phyloP scores from a whole-genome alignment of 2,113 vertebrate genomes.

The Hippopotamus amphibius region DNA sequence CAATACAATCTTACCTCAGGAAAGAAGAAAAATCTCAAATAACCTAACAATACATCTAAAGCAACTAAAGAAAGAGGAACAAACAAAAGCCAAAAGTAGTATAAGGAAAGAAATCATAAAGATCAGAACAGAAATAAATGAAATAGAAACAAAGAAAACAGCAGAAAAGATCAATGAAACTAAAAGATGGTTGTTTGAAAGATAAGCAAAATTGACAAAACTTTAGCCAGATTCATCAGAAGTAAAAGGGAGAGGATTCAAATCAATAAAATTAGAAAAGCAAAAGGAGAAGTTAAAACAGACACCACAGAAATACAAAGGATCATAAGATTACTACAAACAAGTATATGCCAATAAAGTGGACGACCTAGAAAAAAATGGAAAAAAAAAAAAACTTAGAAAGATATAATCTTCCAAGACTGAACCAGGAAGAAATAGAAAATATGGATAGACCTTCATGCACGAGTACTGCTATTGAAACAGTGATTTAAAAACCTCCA shows the following conservation, averaged over 20 bases:
- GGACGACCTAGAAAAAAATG: background rate
- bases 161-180: background rate
- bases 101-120: background rate
- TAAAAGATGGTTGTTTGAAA: background rate
- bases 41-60: background rate
- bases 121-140: background rate
- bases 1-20: too few relatives aligned
- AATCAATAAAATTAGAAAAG: background rate
- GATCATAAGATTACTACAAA: background rate
- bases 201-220: background rate
- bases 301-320: background rate
- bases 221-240: background rate
- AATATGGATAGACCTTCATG: background rate
- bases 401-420: background rate
- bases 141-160: background rate
- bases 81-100: background rate
- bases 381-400: background rate
- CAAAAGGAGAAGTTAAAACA: background rate
- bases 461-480: background rate
- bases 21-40: too few relatives aligned
- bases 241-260: background rate
- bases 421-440: background rate
- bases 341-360: background rate
- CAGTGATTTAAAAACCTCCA: background rate
- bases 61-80: background rate